A percentile compares a stretch with the other conserved stretches of the same genome.
These are phyloP conservation scores for Phrixothrix hirtus DNA, from an alignment of 2,888 invertebrate genomes.

Conservation along the genomic window DNA sequence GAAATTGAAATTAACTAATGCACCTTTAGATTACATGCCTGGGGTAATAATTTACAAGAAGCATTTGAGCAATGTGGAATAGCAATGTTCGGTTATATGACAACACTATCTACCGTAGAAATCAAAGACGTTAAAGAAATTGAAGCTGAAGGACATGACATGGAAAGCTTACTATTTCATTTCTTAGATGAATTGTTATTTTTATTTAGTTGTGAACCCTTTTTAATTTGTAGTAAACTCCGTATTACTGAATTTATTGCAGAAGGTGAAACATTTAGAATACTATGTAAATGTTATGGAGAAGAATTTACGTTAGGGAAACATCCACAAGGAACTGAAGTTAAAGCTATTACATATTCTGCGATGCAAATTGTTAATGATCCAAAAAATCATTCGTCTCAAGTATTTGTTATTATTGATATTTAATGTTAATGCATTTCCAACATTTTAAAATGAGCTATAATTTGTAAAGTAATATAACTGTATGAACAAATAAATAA, in stretches of 20 bases:
- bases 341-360: slow-evolving; percentile 99
- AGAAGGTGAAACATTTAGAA: slow-evolving; percentile 71
- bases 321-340: slow-evolving; percentile 97
- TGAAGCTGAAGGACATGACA: slow-evolving; percentile 86
- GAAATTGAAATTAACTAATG: too few relatives aligned
- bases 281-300: slow-evolving; percentile 83
- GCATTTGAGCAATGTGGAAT: slow-evolving; percentile 94
- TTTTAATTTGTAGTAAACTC: slow-evolving; percentile 83
- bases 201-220: slow-evolving; percentile 90
- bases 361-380: slow-evolving; percentile 92
- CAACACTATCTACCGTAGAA: slow-evolving; percentile 83
- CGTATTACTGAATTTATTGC: slow-evolving; percentile 85
- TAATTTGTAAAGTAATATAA: too few relatives aligned
- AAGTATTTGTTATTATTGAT: slow-evolving; percentile 97
- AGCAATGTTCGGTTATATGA: slow-evolving; percentile 99
- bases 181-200: slow-evolving; percentile 94
- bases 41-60: slow-evolving; percentile 86
- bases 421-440: slow-evolving; percentile 69
- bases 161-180: slow-evolving; percentile 85
- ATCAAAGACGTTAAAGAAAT: slow-evolving; percentile 77
- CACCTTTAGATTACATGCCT: slow-evolving; percentile 81
- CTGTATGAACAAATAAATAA: too few relatives aligned
- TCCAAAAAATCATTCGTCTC: slow-evolving; percentile 71
- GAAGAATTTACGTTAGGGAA: slow-evolving; percentile 91
- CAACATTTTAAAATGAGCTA: too few relatives aligned